A percentile compares a stretch with the other conserved stretches of the same genome.
phyloP scores from a whole-genome alignment of 2,888 invertebrate genomes.

The Trisateles emortualis region DNA sequence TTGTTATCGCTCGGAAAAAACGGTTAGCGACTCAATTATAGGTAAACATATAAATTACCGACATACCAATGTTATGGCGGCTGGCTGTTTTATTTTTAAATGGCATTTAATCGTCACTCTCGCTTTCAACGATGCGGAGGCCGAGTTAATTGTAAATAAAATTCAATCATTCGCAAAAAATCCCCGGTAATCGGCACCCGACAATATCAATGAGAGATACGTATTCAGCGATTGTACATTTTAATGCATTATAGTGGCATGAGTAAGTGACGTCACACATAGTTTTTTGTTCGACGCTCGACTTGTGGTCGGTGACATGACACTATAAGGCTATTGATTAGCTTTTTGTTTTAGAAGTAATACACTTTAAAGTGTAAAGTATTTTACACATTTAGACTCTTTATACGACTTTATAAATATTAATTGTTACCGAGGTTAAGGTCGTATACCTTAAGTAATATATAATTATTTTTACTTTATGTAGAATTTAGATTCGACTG shows the following conservation, averaged over 20 bases:
- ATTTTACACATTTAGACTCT: background rate
- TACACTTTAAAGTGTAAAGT: background rate
- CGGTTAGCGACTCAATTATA: conserved; percentile 16
- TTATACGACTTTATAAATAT: too few species aligned
- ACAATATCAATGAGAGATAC: conserved; percentile 80
- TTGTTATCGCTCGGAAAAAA: background rate
- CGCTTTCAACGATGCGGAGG: conserved; percentile 76
- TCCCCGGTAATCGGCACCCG: conserved; percentile 77
- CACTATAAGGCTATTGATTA: conserved; percentile 33
- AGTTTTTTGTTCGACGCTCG: conserved; percentile 37
- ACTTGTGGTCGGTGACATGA: conserved; percentile 25
- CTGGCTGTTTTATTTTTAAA: conserved; percentile 85
- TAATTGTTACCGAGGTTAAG: too few species aligned
- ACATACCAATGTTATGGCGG: conserved; percentile 71
- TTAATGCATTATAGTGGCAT: conserved; percentile 50
- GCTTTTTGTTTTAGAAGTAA: conserved; percentile 2
- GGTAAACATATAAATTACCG: conserved; percentile 63
- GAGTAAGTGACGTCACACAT: conserved; percentile 49
- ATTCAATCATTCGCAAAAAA: conserved; percentile 86
- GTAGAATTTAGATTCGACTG: too few species aligned
- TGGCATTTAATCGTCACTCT: conserved; percentile 85
- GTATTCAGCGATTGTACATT: conserved; percentile 57
- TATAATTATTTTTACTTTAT: too few species aligned
- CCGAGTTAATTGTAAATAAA: conserved; percentile 86
- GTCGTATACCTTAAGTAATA: too few species aligned